Evolutionary conservation across 1,140 invertebrate species (phyloP), one percentile per base, ranked within the genome.

Genomic region (Theocolax elegans): DNA sequence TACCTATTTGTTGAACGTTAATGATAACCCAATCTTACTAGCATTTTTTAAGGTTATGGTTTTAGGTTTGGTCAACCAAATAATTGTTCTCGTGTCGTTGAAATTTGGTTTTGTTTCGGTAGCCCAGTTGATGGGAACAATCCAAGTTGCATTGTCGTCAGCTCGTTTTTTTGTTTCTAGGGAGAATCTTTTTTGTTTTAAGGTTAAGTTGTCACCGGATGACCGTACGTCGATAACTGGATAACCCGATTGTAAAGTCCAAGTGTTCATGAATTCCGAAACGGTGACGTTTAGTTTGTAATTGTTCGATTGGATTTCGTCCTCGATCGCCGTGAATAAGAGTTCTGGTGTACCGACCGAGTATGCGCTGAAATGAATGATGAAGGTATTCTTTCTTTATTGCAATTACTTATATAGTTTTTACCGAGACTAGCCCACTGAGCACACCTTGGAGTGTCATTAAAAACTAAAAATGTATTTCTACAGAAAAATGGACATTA

Each of bases 211-310:
- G 40, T 42, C 35, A 2, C 31, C 42, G 10, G n/a, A 27, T 12
- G 27, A 29, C 19, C 29, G 27, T 31, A 17, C 25, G 4, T 40
- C 94, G 0, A 97, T 85, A 0, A 96, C 89, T 0, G 95, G 95
- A 81, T 92, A 96, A 0, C 93, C 93, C 68, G 91, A 94, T 84
- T 97, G 94, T 8, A 95, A 80, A 0, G 94, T 96, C 95, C 95
- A 97, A 0, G 94, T 95, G 75, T 97, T 93, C 93, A 95, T 95
- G 25, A 95, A 91, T 63, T 89, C 8, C 9, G 38, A 17, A 3
- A 62, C 10, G 15, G 21, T n/a, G 12, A 17, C 10, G 15, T 62
- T 29, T 23, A 35, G n/a, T 9, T 8, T 49, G 7, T 35, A 19
- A 21, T 63, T 13, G 9, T 29, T 49, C 1, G 4, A 7, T 8